Conservation (phyloP, 2,797 vertebrate species). For the Tragelaphus eurycerus region DNA sequence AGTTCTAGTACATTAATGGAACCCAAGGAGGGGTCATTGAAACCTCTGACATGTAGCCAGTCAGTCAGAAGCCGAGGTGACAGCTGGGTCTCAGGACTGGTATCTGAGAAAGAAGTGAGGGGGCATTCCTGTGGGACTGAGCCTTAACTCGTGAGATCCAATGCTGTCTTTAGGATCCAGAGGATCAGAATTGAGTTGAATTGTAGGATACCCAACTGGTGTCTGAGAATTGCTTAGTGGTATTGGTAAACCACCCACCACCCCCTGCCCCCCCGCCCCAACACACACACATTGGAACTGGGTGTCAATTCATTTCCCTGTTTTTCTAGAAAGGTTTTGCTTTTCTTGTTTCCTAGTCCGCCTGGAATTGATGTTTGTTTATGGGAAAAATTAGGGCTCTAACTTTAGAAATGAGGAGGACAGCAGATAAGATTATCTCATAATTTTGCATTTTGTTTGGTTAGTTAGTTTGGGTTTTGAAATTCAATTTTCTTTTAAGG, state of each 20-base stretch:
- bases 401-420: background rate
- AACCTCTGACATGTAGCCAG: background rate
- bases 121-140: background rate
- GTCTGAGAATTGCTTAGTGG: background rate
- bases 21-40: background rate
- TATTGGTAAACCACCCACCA: too few species aligned
- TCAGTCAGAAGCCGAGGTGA: background rate
- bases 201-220: background rate
- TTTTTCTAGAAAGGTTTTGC: slow-evolving; percentile 8
- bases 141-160: background rate
- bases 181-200: background rate
- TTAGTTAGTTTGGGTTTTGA: background rate
- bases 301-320: background rate
- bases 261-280: too few species aligned
- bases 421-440: background rate
- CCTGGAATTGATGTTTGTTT: background rate
- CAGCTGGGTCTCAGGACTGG: background rate
- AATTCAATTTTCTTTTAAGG: background rate
- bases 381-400: background rate
- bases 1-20: background rate
- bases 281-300: background rate
- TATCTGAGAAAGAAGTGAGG: background rate
- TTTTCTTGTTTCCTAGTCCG: background rate
- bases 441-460: background rate
- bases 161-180: background rate